phyloP scores from a whole-genome alignment of 2,113 vertebrate genomes.

The Rhabdornis inornatus region DNA sequence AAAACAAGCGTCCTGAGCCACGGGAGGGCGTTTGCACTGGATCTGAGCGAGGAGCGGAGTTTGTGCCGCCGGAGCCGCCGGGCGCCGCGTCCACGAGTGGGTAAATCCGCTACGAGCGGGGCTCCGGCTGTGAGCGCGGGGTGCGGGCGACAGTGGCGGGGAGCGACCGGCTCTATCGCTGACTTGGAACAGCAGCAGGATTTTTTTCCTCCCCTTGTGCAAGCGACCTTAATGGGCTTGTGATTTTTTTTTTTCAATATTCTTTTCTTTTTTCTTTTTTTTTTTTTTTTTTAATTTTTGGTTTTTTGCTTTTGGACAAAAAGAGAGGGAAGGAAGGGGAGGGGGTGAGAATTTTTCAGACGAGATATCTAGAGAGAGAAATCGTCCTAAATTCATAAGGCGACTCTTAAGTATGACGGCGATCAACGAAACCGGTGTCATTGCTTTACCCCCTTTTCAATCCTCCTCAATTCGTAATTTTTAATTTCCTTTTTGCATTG shows the following conservation, averaged over 20 bases:
- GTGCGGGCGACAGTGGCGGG: slow-evolving; percentile 37
- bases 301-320: neutral
- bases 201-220: slow-evolving; percentile 26
- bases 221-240: slow-evolving; percentile 52
- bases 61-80: slow-evolving; percentile 73
- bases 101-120: slow-evolving; percentile 66
- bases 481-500: neutral
- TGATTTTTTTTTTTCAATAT: neutral
- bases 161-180: slow-evolving; percentile 32
- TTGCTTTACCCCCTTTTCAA: neutral
- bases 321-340: neutral
- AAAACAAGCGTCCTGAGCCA: slow-evolving; percentile 69
- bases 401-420: slow-evolving; percentile 21
- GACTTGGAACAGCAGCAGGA: slow-evolving; percentile 62
- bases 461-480: neutral
- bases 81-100: slow-evolving; percentile 71
- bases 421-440: slow-evolving; percentile 13
- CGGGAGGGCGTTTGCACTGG: slow-evolving; percentile 81
- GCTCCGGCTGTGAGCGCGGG: slow-evolving; percentile 32
- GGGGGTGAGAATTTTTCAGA: slow-evolving; percentile 18
- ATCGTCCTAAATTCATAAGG: slow-evolving; percentile 42
- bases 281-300: neutral
- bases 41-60: slow-evolving; percentile 72
- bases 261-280: too few species aligned
- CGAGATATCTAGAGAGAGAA: neutral